phyloP scores from a whole-genome alignment of 2,797 vertebrate genomes.

The Sparidentex hasta region DNA sequence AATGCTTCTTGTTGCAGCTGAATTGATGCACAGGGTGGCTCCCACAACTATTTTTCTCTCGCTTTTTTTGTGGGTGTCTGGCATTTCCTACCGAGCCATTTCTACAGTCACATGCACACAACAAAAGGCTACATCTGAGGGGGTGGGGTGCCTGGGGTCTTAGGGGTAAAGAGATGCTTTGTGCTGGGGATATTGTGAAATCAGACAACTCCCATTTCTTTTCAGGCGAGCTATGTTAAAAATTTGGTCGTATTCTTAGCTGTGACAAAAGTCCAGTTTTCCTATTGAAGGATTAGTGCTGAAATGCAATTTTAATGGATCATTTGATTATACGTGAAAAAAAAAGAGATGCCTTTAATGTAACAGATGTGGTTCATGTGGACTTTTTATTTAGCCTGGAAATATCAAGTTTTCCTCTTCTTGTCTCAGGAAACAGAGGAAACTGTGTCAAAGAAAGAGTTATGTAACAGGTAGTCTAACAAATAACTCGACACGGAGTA shows the following conservation, averaged over 20 bases:
- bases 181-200: slow-evolving; percentile 80
- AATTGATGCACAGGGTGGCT: slow-evolving; percentile 84
- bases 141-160: slow-evolving; percentile 86
- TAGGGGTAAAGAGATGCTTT: slow-evolving; percentile 79
- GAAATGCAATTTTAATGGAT: slow-evolving; percentile 78
- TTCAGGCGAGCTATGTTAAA: slow-evolving; percentile 72
- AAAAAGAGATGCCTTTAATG: slow-evolving; percentile 33
- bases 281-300: slow-evolving; percentile 69
- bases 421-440: no score
- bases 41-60: slow-evolving; percentile 77
- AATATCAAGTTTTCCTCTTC: slow-evolving; percentile 23
- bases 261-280: slow-evolving; percentile 75
- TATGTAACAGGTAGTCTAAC: no score
- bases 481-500: no score
- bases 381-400: slow-evolving; percentile 34
- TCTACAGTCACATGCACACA: slow-evolving; percentile 89
- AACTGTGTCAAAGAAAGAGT: no score
- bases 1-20: slow-evolving; percentile 91
- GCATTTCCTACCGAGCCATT: slow-evolving; percentile 89
- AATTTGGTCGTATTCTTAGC: slow-evolving; percentile 72
- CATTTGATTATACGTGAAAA: slow-evolving; percentile 53
- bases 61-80: slow-evolving; percentile 82
- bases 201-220: slow-evolving; percentile 79
- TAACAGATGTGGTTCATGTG: slow-evolving; percentile 57
- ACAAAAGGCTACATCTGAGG: slow-evolving; percentile 90